A percentile compares a stretch with the other conserved stretches of the same genome.
These are phyloP conservation scores for Drosophila navojoa DNA, from an alignment of 1,140 invertebrate species.

Conservation along the genomic window DNA sequence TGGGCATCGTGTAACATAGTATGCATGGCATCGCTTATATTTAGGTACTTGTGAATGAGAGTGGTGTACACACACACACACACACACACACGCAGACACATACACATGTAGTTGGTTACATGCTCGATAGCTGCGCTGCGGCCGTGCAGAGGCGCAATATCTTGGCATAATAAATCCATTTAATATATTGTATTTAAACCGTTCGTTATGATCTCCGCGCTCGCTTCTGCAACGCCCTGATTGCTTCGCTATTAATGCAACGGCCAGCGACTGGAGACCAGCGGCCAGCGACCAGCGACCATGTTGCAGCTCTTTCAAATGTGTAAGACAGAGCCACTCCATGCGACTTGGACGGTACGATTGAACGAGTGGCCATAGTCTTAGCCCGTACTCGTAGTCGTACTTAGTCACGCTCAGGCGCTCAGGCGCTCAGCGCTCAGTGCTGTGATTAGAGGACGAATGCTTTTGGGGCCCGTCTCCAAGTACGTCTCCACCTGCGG, in stretches of 20 bases:
- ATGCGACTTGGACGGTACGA: not conserved
- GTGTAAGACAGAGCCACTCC: not conserved
- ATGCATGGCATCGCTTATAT: not conserved
- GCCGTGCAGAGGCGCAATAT: slow-evolving; percentile 61
- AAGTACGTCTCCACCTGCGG: slow-evolving; percentile 15
- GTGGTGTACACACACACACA: not conserved
- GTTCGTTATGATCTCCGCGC: slow-evolving; percentile 78
- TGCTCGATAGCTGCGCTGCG: slow-evolving; percentile 14
- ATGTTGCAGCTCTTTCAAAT: slow-evolving; percentile 24
- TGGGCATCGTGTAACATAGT: not conserved
- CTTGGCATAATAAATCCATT: slow-evolving; percentile 78
- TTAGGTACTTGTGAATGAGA: not conserved
- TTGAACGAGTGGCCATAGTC: slow-evolving; percentile 13
- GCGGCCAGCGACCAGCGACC: slow-evolving; percentile 25
- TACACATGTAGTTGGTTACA: slow-evolving; percentile 7
- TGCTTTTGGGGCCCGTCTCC: slow-evolving; percentile 38
- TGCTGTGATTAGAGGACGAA: slow-evolving; percentile 73
- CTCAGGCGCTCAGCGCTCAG: slow-evolving; percentile 45
- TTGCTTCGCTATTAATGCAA: slow-evolving; percentile 80
- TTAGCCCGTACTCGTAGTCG: slow-evolving; percentile 40
- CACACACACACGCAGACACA: no score
- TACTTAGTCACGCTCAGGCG: slow-evolving; percentile 73
- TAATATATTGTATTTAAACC: slow-evolving; percentile 80
- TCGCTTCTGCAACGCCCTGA: slow-evolving; percentile 78
- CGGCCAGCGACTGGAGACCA: slow-evolving; percentile 44